Conservation (phyloP, 1,140 invertebrate genomes). For the Chelonus insularis region DNA sequence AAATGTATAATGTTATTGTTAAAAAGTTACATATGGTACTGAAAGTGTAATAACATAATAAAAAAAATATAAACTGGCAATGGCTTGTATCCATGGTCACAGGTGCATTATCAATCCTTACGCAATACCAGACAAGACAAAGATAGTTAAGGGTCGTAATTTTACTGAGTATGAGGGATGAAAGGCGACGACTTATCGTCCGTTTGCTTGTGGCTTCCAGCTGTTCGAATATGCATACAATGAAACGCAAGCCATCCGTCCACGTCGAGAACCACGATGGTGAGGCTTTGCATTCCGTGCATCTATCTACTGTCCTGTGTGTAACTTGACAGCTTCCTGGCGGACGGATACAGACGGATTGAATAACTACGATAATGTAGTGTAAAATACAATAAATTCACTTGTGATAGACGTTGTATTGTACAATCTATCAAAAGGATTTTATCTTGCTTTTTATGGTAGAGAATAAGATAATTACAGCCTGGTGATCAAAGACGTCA, state of each 20-base stretch:
- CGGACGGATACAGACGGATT: not conserved
- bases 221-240: conserved; percentile 55
- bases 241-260: conserved; percentile 47
- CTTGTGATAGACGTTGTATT: no score
- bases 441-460: no score
- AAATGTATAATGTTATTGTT: no score
- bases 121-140: conserved; percentile 9
- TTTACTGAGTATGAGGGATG: conserved; percentile 3
- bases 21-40: no score
- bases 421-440: no score
- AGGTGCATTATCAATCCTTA: not conserved
- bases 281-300: conserved; percentile 34
- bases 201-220: conserved; percentile 34
- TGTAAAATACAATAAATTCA: not conserved
- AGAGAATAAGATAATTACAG: no score
- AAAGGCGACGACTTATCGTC: not conserved
- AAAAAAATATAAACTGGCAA: no score
- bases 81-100: not conserved
- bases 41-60: no score
- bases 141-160: not conserved
- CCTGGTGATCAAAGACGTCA: no score
- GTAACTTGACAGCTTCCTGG: not conserved
- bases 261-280: conserved; percentile 28
- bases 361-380: not conserved
- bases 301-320: conserved; percentile 11